Base-by-base conservation (phyloP, 2,113 vertebrate species). In the Felis chaus region DNA sequence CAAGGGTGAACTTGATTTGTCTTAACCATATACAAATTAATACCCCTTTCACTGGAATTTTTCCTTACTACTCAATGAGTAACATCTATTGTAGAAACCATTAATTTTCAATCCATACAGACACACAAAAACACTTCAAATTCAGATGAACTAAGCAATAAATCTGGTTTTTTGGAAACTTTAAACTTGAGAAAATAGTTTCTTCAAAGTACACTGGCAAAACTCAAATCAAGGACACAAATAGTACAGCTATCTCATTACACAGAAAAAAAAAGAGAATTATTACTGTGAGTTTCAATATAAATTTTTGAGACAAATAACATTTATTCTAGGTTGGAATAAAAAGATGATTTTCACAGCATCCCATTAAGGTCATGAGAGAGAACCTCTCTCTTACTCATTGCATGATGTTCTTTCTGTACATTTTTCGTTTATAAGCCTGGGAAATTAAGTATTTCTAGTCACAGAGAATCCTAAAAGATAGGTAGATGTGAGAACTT, bases 231-330 rank as follows among this genome's bases (percentile, higher is more conserved):
- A 89, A 85, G 39, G 71, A 69, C 45, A 88, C 71, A 90, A 94
- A 61, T 53, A 36, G 7, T 89, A 85, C 4, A 76, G 41, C 31
- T 15, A 53, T 76, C 33, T 41, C 45, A 91, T 71, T 57, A 79
- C 27, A 91, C 31, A 36, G 3, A 85, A 89, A 50, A 65, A 61
- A 86, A 95, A 95, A 95, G 83, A 78, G 18, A 69, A 61, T 41
- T 78, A 82, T 68, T 87, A 90, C 89, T 68, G 74, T 91, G 61
- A 91, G 83, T 96, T 76, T 92, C 23, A 48, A 96, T 65, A 31
- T 92, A 91, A 91, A 71, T 39, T 89, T 71, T 71, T 78, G 19
- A 89, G 88, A 89, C 27, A 85, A 76, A 31, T 57, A 76, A n/a
- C 41, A 90, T 79, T 78, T 81, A 79, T 57, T 91, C 1, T 69